Percentiles rank a stretch among this genome's conserved stretches.
These are phyloP conservation scores for Acrobasis repandana DNA, from an alignment of 2,888 invertebrate genomes.

Conservation along the genomic window DNA sequence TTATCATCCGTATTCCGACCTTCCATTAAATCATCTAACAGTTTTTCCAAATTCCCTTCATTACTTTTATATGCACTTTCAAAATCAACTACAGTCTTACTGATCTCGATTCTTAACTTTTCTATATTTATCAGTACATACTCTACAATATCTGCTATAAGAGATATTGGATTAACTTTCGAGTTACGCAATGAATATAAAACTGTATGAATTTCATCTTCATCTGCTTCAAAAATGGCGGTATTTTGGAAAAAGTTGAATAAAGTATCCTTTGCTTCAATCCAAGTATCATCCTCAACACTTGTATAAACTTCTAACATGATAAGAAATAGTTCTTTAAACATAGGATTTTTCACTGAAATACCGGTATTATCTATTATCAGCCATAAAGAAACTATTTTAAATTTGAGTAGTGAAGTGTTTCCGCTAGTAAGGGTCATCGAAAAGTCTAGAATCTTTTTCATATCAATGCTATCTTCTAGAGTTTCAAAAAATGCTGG, in stretches of 20 bases:
- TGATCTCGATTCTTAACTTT: conserved; percentile 57
- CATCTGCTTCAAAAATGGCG: conserved; percentile 85
- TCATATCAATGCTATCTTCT: conserved; percentile 72
- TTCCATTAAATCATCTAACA: conserved; percentile 69
- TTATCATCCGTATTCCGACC: conserved; percentile 56
- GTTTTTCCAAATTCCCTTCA: conserved; percentile 55
- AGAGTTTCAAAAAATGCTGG: conserved; percentile 72
- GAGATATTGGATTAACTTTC: conserved; percentile 54
- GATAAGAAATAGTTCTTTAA: conserved; percentile 79
- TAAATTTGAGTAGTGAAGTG: conserved; percentile 66
- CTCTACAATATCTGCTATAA: conserved; percentile 65
- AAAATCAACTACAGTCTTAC: conserved; percentile 63
- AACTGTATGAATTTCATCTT: conserved; percentile 87
- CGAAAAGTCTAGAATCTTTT: conserved; percentile 64
- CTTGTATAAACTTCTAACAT: conserved; percentile 81
- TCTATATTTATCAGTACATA: conserved; percentile 61
- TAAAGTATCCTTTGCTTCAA: conserved; percentile 81
- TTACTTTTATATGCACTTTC: conserved; percentile 62
- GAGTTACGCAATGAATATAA: conserved; percentile 76
- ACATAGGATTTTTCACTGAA: conserved; percentile 77
- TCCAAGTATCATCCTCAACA: conserved; percentile 60
- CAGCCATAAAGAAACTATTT: conserved; percentile 72
- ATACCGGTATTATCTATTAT: conserved; percentile 76
- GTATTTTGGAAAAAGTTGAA: conserved; percentile 84
- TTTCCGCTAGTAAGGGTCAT: conserved; percentile 50